Evolutionary conservation across 2,888 invertebrate genomes (phyloP).

Genomic region (Mesorhabditis sp.): DNA sequence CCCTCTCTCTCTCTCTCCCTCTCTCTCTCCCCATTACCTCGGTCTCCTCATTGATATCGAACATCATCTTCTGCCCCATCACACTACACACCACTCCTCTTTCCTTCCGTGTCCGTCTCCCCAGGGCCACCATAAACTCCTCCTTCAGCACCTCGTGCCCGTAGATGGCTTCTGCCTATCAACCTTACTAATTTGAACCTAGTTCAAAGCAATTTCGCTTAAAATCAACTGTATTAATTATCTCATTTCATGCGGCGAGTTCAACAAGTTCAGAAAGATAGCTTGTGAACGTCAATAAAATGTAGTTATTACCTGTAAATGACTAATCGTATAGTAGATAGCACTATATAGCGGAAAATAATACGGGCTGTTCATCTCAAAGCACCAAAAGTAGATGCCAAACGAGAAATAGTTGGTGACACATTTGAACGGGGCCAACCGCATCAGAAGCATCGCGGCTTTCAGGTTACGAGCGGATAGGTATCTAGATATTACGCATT

Average conservation of each 20-base stretch:
- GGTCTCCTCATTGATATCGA: background rate
- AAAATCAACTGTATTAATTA: background rate
- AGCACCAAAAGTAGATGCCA: background rate
- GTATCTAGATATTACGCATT: slow-evolving; percentile 2
- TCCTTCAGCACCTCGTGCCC: background rate
- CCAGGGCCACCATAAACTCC: background rate
- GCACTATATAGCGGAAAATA: background rate
- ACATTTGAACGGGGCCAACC: background rate
- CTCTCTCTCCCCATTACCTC: too few species aligned
- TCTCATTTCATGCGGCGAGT: too few species aligned
- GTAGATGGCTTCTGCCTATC: background rate
- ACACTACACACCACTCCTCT: background rate
- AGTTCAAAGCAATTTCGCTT: background rate
- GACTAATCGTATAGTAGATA: background rate
- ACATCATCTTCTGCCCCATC: background rate
- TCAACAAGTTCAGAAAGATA: too few species aligned
- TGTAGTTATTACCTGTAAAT: background rate
- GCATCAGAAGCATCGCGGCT: background rate
- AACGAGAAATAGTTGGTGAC: slow-evolving; percentile 3
- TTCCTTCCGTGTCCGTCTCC: background rate
- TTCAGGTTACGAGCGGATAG: background rate
- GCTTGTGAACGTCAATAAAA: too few species aligned
- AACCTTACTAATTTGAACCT: background rate
- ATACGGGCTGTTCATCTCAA: background rate
- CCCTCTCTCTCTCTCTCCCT: too few species aligned